These are phyloP conservation scores for Prunella himalayana DNA, from an alignment of 2,113 vertebrate species.

Conservation along the genomic window DNA sequence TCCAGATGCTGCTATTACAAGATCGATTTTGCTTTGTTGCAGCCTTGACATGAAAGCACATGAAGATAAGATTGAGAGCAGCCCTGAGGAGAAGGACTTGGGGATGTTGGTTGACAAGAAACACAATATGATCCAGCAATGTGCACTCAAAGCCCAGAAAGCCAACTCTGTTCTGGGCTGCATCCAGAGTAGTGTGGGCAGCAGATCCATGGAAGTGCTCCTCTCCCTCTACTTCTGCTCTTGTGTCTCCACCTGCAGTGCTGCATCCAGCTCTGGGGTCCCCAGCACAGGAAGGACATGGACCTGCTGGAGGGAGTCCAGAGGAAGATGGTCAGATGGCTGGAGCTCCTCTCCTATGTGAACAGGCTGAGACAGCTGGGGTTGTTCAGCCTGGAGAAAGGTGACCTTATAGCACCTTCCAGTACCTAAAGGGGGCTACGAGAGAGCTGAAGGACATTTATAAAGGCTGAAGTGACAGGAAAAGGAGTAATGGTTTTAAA, in stretches of 20 bases:
- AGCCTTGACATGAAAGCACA: background rate
- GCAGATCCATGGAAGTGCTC: background rate
- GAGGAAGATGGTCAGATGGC: background rate
- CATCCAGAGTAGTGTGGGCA: background rate
- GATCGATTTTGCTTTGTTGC: background rate
- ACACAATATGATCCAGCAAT: accelerated
- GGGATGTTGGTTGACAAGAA: background rate
- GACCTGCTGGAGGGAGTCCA: background rate
- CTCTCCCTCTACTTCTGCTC: background rate
- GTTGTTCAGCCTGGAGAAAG: background rate
- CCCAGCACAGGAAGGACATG: background rate
- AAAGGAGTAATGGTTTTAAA: background rate
- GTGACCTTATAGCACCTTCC: background rate
- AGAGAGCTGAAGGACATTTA: background rate
- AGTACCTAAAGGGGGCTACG: background rate
- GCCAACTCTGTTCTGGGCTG: background rate
- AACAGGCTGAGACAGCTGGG: background rate
- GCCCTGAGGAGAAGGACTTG: background rate
- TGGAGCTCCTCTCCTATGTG: background rate
- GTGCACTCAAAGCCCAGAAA: background rate
- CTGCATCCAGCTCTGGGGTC: background rate
- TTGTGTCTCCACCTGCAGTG: background rate
- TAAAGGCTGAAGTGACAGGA: background rate
- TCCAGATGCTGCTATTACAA: background rate
- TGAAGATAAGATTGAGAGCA: background rate